phyloP scores from a whole-genome alignment of 2,888 invertebrate genomes.

The Agrochola lychnidis region DNA sequence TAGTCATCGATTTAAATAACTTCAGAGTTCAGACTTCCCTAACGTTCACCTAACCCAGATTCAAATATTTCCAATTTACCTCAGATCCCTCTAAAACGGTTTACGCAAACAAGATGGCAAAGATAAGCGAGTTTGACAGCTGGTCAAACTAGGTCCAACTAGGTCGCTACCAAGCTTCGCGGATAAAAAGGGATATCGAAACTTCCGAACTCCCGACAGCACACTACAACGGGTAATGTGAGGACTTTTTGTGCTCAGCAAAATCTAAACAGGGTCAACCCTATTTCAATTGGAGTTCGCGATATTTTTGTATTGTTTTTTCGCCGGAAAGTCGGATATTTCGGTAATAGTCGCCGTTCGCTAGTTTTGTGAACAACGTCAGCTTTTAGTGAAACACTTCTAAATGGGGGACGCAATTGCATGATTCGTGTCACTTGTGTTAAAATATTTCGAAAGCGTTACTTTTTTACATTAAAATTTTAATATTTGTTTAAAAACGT shows the following conservation, averaged over 20 bases:
- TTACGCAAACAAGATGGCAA: conserved; percentile 61
- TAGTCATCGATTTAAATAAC: background rate
- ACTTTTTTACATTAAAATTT: background rate
- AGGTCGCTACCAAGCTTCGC: conserved; percentile 65
- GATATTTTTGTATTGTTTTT: conserved; percentile 62
- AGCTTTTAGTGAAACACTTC: conserved; percentile 48
- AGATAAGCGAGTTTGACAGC: conserved; percentile 69
- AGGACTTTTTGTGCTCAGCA: conserved; percentile 66
- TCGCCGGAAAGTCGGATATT: conserved; percentile 41
- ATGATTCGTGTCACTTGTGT: conserved; percentile 28
- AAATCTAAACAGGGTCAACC: conserved; percentile 67
- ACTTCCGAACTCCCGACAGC: conserved; percentile 57
- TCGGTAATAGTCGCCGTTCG: conserved; percentile 48
- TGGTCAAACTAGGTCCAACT: conserved; percentile 65
- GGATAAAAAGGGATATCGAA: conserved; percentile 68
- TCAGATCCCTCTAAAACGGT: conserved; percentile 53
- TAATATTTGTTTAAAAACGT: background rate
- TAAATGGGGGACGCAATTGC: conserved; percentile 48
- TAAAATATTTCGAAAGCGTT: background rate
- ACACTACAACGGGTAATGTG: conserved; percentile 56
- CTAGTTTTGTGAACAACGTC: conserved; percentile 47
- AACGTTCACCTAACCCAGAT: conserved; percentile 54
- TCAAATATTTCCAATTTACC: conserved; percentile 55
- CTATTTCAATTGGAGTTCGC: conserved; percentile 59
- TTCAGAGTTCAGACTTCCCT: background rate